A percentile compares a stretch with the other conserved stretches of the same genome.
Conservation (phyloP, 2,888 invertebrate species). For the Magallana nippona region DNA sequence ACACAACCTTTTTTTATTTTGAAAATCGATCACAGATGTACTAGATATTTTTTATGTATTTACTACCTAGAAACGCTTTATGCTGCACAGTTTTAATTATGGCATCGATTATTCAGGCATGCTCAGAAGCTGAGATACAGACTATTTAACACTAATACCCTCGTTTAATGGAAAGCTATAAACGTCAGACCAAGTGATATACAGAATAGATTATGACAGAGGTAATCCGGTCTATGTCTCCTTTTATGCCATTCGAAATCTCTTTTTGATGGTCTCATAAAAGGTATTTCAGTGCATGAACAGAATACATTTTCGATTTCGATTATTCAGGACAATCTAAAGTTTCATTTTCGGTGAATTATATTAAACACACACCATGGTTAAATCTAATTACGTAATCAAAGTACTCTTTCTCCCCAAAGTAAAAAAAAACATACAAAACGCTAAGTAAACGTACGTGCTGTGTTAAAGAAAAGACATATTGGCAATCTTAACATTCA, state of each 20-base stretch:
- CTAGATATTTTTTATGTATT: neutral
- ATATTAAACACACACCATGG: no score
- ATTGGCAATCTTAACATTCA: no score
- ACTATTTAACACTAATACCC: neutral
- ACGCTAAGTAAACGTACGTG: no score
- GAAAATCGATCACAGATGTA: neutral
- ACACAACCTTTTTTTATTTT: no score
- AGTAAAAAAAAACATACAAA: no score
- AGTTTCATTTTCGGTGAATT: no score
- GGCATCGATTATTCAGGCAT: conserved; percentile 2
- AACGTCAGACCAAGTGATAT: neutral
- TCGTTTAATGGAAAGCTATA: neutral
- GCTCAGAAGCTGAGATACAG: neutral
- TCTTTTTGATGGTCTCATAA: no score
- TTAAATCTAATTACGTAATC: no score
- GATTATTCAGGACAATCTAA: neutral
- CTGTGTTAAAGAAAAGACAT: no score
- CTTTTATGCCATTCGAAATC: neutral
- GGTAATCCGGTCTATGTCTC: no score
- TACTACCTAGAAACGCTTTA: neutral
- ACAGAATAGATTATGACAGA: neutral
- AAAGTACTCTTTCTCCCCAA: no score
- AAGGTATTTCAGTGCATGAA: neutral
- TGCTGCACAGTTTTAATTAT: neutral
- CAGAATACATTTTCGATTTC: neutral